Conservation (phyloP, 2,113 vertebrate species). For the Orcinus orca region DNA sequence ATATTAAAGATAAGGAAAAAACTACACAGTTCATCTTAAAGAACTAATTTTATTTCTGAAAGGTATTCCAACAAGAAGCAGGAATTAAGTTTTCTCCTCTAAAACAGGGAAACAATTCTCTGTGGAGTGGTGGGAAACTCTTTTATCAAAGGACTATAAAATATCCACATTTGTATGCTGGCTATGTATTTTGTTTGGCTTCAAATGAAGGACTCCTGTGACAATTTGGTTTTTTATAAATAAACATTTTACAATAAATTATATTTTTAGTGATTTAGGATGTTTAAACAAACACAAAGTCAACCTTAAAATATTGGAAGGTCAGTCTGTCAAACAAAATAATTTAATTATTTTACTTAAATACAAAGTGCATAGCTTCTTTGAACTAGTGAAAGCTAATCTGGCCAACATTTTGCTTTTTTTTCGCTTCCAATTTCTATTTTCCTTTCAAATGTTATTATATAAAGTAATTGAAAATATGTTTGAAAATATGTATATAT, state of each 20-base stretch:
- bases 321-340: slow-evolving; percentile 19
- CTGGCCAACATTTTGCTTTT: background rate
- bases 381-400: slow-evolving; percentile 36
- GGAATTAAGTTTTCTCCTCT: background rate
- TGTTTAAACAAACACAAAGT: background rate
- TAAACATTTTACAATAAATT: background rate
- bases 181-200: background rate
- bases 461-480: background rate
- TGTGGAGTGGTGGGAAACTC: background rate
- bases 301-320: slow-evolving; percentile 16
- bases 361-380: background rate
- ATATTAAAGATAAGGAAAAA: background rate
- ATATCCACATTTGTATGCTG: background rate
- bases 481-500: background rate
- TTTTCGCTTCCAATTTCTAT: background rate
- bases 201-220: background rate
- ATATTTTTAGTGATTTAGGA: background rate
- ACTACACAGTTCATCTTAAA: background rate
- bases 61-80: background rate
- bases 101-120: background rate
- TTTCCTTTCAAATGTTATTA: background rate
- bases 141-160: background rate
- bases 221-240: background rate
- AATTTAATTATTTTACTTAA: slow-evolving; percentile 36
- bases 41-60: background rate